A percentile compares a stretch with the other conserved stretches of the same genome.
Conservation (phyloP, 2,888 invertebrate genomes). For the Ichneumon xanthorius region DNA sequence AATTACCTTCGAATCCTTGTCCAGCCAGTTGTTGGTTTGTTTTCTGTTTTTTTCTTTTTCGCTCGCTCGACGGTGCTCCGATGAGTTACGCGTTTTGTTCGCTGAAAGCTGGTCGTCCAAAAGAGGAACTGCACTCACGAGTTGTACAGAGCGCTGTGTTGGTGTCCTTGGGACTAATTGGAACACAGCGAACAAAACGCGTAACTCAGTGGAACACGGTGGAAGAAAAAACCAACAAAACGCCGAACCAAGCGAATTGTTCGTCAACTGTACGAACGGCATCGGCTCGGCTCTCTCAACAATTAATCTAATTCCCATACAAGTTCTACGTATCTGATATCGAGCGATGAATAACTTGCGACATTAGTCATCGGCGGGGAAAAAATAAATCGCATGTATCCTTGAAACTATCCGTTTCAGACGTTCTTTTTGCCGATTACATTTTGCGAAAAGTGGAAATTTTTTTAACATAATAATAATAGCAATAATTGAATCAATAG, state of each 20-base stretch:
- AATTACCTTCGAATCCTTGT: conserved; percentile 57
- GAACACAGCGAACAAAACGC: background rate
- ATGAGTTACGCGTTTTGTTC: conserved; percentile 31
- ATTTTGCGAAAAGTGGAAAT: too few relatives aligned
- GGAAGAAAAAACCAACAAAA: background rate
- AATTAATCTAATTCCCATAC: too few relatives aligned
- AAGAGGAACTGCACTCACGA: background rate
- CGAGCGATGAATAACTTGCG: too few relatives aligned
- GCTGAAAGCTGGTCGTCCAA: background rate
- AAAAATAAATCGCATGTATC: too few relatives aligned
- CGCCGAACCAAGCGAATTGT: conserved; percentile 7
- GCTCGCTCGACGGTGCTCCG: background rate
- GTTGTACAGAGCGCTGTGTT: too few relatives aligned
- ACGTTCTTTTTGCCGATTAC: too few relatives aligned
- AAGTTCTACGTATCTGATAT: too few relatives aligned
- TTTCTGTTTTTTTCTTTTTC: background rate
- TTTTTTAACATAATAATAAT: too few relatives aligned
- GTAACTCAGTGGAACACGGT: background rate
- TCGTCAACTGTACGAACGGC: background rate
- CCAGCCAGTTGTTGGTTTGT: conserved; percentile 33
- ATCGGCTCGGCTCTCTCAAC: background rate
- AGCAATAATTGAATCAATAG: conserved; percentile 70
- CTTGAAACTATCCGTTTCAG: too few relatives aligned
- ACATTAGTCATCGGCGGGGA: too few relatives aligned
- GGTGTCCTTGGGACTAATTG: too few relatives aligned